These are phyloP conservation scores for Polypterus senegalus DNA, from an alignment of 2,113 vertebrate species.

Conservation along the genomic window DNA sequence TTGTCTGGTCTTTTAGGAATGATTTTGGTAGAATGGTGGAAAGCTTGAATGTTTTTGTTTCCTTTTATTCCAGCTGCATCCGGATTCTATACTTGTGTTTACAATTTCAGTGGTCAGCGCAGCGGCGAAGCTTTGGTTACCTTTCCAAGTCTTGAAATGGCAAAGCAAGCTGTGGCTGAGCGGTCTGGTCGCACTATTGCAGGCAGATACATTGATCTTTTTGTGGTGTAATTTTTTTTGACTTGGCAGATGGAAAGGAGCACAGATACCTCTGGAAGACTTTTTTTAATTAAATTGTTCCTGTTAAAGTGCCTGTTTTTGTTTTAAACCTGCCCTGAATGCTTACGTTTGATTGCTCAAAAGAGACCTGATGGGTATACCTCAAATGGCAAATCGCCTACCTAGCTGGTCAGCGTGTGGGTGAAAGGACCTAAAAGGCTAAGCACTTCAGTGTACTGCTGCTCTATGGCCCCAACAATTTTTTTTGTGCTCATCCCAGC, in stretches of 20 bases:
- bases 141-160: conserved; percentile 68
- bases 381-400: too few species aligned
- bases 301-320: background rate
- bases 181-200: conserved; percentile 56
- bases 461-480: too few species aligned
- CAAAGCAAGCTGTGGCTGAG: conserved; percentile 63
- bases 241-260: background rate
- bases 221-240: conserved; percentile 48
- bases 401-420: too few species aligned
- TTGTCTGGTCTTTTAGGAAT: too few species aligned
- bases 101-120: conserved; percentile 74
- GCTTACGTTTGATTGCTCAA: too few species aligned
- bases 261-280: too few species aligned
- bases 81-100: conserved; percentile 71
- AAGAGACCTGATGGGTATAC: too few species aligned
- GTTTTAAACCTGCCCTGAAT: background rate
- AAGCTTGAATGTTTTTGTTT: background rate
- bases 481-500: too few species aligned
- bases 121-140: conserved; percentile 78
- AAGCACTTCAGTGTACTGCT: too few species aligned
- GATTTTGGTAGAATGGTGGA: too few species aligned
- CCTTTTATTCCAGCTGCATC: conserved; percentile 52
- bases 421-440: too few species aligned
- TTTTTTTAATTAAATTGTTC: background rate
- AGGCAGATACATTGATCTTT: conserved; percentile 54